phyloP scores from a whole-genome alignment of 2,888 invertebrate species.

The Anodontia alba region DNA sequence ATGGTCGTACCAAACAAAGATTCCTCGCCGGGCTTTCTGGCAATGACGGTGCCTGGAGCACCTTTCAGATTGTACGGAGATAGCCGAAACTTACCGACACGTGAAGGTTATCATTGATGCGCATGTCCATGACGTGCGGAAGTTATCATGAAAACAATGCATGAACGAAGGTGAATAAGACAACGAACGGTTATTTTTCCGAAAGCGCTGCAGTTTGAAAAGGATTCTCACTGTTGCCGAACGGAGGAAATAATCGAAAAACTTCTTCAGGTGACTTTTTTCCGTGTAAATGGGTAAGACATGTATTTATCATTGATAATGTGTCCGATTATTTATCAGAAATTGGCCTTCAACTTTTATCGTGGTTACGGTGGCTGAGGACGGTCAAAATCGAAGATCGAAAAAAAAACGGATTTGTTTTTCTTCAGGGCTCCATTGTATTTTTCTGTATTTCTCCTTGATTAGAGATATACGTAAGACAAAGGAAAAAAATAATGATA shows the following conservation, averaged over 20 bases:
- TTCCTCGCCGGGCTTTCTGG: too few species aligned
- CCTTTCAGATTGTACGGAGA: neutral
- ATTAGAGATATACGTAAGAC: too few species aligned
- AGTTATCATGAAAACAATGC: conserved; percentile 14
- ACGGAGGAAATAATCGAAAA: neutral
- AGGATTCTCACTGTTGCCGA: neutral
- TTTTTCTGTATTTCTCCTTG: too few species aligned
- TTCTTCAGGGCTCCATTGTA: too few species aligned
- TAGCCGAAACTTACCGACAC: neutral
- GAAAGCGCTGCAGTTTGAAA: neutral
- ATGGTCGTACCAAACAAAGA: too few species aligned
- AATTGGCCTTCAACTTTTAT: conserved; percentile 9
- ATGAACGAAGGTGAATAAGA: conserved; percentile 9
- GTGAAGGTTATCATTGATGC: neutral
- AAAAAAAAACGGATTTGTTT: too few species aligned
- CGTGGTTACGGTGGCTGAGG: neutral
- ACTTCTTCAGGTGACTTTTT: neutral
- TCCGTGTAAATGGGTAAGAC: neutral
- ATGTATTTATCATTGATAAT: neutral
- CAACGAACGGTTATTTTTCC: neutral
- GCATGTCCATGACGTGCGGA: conserved; percentile 17
- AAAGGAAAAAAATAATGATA: too few species aligned
- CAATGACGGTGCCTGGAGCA: too few species aligned
- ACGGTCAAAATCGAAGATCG: neutral
- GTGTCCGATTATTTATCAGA: neutral